phyloP scores from a whole-genome alignment of 2,888 invertebrate genomes.

The Drosophila nr. perissopoda region DNA sequence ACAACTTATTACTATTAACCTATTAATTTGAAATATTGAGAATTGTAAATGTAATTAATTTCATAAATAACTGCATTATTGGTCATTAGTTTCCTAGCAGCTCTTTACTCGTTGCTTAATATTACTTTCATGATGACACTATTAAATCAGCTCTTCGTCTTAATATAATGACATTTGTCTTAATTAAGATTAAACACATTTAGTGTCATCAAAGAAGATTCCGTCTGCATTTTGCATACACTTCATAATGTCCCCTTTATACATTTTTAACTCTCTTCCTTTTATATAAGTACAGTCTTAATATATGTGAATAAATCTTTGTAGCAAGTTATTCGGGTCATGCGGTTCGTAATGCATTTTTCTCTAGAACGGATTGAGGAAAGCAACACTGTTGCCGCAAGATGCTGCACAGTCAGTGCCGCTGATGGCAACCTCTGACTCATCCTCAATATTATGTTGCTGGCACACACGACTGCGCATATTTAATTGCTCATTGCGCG shows the following conservation, averaged over 20 bases:
- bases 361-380: conserved; percentile 54
- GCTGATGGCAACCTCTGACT: conserved; percentile 32
- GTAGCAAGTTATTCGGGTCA: conserved; percentile 58
- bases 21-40: not conserved
- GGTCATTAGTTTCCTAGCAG: not conserved
- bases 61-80: not conserved
- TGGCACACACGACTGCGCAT: conserved; percentile 76
- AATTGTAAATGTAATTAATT: not conserved
- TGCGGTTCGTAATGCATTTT: conserved; percentile 28
- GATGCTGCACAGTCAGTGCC: conserved; percentile 50
- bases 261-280: not conserved
- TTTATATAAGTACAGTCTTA: not conserved
- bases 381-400: conserved; percentile 40
- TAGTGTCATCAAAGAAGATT: not conserved
- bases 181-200: not conserved
- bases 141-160: not conserved
- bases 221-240: not conserved
- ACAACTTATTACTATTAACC: not conserved
- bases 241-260: not conserved
- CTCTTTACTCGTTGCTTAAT: not conserved
- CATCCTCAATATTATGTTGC: conserved; percentile 35
- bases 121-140: not conserved
- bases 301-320: not conserved
- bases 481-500: conserved; percentile 78
- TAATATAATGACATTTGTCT: not conserved